phyloP scores from a whole-genome alignment of 2,888 invertebrate species.

The Pseudoips prasinana region DNA sequence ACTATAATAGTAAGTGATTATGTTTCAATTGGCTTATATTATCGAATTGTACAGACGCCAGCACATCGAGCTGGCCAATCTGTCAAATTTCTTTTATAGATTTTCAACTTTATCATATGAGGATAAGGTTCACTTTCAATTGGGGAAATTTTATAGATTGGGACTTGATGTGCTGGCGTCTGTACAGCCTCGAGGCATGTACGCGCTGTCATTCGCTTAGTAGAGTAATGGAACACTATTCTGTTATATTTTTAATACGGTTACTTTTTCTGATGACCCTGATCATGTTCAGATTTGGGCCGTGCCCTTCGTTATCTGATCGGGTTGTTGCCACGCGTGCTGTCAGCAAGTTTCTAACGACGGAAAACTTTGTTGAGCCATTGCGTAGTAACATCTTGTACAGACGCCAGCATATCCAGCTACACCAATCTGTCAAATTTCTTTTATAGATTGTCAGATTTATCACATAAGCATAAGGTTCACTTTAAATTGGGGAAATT shows the following conservation, averaged over 20 bases:
- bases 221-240: constrained; percentile 72
- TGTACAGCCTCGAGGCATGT: constrained; percentile 50
- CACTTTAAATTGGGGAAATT: no score
- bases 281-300: constrained; percentile 50
- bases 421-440: no score
- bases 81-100: no score
- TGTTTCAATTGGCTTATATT: constrained; percentile 45
- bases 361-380: constrained; percentile 6
- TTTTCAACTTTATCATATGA: no score
- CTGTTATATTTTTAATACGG: constrained; percentile 76
- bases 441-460: no score
- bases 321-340: constrained; percentile 20
- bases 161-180: no score
- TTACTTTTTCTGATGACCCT: constrained; percentile 68
- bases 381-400: constrained; percentile 3
- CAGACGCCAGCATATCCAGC: no score
- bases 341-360: constrained; percentile 7
- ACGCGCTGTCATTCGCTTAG: constrained; percentile 61
- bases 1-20: constrained; percentile 39
- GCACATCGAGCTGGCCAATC: no score
- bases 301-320: constrained; percentile 60
- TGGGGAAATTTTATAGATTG: no score
- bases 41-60: constrained; percentile 57
- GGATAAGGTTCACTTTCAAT: no score
- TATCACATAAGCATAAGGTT: no score